Percentiles rank a stretch among this genome's conserved stretches.
Evolutionary conservation across 2,888 invertebrate species (phyloP).

Genomic region (Drosophila paranaensis): DNA sequence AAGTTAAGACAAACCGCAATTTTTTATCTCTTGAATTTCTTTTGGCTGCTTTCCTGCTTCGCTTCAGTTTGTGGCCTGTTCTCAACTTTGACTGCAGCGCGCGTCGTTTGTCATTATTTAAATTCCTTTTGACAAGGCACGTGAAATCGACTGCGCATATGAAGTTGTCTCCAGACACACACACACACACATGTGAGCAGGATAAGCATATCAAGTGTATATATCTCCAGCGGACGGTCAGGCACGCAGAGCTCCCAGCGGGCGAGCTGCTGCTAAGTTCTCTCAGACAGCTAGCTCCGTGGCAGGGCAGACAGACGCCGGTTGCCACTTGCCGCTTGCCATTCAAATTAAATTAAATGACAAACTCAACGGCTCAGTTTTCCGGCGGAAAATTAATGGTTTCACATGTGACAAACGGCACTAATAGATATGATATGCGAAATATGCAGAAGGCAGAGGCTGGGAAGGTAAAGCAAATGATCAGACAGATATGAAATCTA

Average conservation of each 20-base stretch:
- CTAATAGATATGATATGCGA: slow-evolving; percentile 32
- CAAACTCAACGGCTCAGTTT: slow-evolving; percentile 70
- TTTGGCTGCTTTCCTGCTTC: slow-evolving; percentile 6
- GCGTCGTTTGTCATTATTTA: slow-evolving; percentile 84
- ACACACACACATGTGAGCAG: slow-evolving; percentile 58
- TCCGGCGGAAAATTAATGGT: slow-evolving; percentile 40
- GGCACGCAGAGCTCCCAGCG: slow-evolving; percentile 17
- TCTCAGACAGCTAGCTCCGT: slow-evolving; percentile 46
- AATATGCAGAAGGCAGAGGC: background rate
- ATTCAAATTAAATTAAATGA: slow-evolving; percentile 82
- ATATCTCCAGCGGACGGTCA: slow-evolving; percentile 44
- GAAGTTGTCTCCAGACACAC: slow-evolving; percentile 72
- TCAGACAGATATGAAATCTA: background rate
- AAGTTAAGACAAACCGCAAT: slow-evolving; percentile 66
- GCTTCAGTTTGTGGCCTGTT: background rate
- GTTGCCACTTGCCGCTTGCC: slow-evolving; percentile 10
- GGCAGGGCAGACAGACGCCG: slow-evolving; percentile 17
- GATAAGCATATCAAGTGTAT: slow-evolving; percentile 59
- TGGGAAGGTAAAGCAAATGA: background rate
- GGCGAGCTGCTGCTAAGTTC: slow-evolving; percentile 13
- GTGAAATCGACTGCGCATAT: slow-evolving; percentile 62
- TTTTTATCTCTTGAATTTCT: slow-evolving; percentile 59
- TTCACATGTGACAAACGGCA: slow-evolving; percentile 33
- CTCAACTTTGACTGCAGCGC: slow-evolving; percentile 66
- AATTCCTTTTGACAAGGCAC: slow-evolving; percentile 81